Percentiles rank a stretch among this genome's conserved stretches.
Conservation (phyloP, 2,888 invertebrate genomes). For the Dicyrtomina minuta region DNA sequence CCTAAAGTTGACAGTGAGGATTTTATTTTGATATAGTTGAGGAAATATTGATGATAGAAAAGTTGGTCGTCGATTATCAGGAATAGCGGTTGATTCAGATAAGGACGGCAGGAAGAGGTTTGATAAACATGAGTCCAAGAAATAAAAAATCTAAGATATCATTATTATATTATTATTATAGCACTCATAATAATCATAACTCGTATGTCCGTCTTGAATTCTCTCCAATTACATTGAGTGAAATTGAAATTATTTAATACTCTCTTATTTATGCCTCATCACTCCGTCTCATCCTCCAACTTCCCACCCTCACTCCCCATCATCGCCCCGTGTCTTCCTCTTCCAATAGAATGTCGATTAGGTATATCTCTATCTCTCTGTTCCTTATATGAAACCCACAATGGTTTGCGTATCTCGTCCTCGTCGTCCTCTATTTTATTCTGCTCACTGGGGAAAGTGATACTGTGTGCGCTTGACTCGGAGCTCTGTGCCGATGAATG, state of each 20-base stretch:
- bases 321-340: too few species aligned
- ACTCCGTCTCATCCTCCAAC: neutral
- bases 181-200: slow-evolving; percentile 32
- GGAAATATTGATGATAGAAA: slow-evolving; percentile 42
- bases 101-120: slow-evolving; percentile 36
- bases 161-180: too few species aligned
- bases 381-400: neutral
- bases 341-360: neutral
- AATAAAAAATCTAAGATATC: neutral
- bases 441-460: neutral
- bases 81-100: slow-evolving; percentile 40
- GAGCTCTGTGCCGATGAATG: too few species aligned
- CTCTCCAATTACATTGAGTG: neutral
- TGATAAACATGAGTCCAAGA: slow-evolving; percentile 21
- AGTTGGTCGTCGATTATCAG: slow-evolving; percentile 34
- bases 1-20: slow-evolving; percentile 12
- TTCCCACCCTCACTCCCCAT: neutral
- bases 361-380: neutral
- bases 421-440: neutral
- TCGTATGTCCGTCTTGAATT: neutral
- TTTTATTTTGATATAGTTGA: slow-evolving; percentile 33
- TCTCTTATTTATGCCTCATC: neutral
- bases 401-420: neutral
- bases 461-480: too few species aligned
- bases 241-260: too few species aligned